Evolutionary conservation across 1,140 invertebrate species (phyloP).

Genomic region (Drosophila cardini): DNA sequence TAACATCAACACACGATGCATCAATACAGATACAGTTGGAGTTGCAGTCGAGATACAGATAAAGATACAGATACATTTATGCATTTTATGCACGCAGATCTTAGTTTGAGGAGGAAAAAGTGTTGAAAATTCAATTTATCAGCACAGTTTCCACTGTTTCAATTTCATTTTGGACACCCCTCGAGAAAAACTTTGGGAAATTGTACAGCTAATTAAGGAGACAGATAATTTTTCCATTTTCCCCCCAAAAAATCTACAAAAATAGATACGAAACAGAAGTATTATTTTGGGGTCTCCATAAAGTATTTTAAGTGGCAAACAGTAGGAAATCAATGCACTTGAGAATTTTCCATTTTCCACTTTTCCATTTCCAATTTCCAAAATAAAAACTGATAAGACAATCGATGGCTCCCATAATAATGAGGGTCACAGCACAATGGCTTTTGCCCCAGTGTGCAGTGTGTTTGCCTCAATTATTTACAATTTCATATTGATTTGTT

Average conservation of each 20-base stretch:
- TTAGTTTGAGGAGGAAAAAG: neutral
- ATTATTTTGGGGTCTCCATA: slow-evolving; percentile 15
- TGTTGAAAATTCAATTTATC: neutral
- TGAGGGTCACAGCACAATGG: slow-evolving; percentile 58
- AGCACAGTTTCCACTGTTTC: slow-evolving; percentile 9
- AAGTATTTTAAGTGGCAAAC: slow-evolving; percentile 36
- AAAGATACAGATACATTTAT: slow-evolving; percentile 10
- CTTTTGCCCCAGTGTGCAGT: slow-evolving; percentile 4
- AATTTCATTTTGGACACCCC: slow-evolving; percentile 3
- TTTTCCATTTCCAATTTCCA: too few relatives aligned
- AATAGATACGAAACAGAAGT: slow-evolving; percentile 55
- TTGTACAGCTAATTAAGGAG: slow-evolving; percentile 40
- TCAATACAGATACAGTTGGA: slow-evolving; percentile 17
- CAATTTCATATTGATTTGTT: slow-evolving; percentile 72
- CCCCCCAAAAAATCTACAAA: slow-evolving; percentile 30
- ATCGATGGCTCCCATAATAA: slow-evolving; percentile 61
- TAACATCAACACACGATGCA: slow-evolving; percentile 60
- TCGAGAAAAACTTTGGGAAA: slow-evolving; percentile 18
- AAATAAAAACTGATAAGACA: slow-evolving; percentile 55
- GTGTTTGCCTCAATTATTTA: slow-evolving; percentile 66
- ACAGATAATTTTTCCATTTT: slow-evolving; percentile 21
- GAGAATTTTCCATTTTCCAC: slow-evolving; percentile 55
- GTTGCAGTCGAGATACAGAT: slow-evolving; percentile 11
- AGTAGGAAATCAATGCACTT: slow-evolving; percentile 53
- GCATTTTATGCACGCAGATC: slow-evolving; percentile 38